A percentile compares a stretch with the other conserved stretches of the same genome.
phyloP scores from a whole-genome alignment of 2,888 invertebrate genomes.

The Meliscaeva auricollis region DNA sequence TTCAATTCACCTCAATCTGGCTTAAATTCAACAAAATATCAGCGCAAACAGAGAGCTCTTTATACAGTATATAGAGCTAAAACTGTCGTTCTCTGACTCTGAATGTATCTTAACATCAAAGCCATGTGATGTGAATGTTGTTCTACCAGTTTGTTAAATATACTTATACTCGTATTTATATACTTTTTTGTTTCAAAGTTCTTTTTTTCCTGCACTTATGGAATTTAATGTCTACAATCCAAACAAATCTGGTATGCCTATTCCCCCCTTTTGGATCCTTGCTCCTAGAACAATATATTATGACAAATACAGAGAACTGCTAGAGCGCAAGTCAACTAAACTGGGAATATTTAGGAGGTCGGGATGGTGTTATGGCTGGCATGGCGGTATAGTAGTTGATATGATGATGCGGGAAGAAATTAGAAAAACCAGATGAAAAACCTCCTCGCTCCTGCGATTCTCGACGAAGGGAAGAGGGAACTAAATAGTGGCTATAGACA shows the following conservation, averaged over 20 bases:
- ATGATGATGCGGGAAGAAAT: constrained; percentile 50
- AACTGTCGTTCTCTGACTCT: background rate
- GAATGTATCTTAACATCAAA: constrained; percentile 62
- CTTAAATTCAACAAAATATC: constrained; percentile 35
- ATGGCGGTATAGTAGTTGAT: constrained; percentile 30
- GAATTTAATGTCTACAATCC: constrained; percentile 62
- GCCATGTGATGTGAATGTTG: constrained; percentile 13
- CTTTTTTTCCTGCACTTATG: constrained; percentile 63
- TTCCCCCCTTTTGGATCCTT: background rate
- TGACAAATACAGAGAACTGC: background rate
- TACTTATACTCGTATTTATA: too few species aligned
- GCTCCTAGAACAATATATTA: background rate
- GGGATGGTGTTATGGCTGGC: background rate
- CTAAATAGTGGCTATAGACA: background rate
- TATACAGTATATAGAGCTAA: too few species aligned
- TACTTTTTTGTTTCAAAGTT: background rate
- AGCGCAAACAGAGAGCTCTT: background rate
- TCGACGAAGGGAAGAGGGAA: background rate
- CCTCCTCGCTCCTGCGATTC: background rate
- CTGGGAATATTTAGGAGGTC: constrained; percentile 24
- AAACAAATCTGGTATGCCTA: background rate
- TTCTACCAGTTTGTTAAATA: constrained; percentile 7
- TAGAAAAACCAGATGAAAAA: constrained; percentile 51
- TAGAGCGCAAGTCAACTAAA: constrained; percentile 59
- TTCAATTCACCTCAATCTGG: constrained; percentile 71